phyloP scores from a whole-genome alignment of 1,140 invertebrate species.

The Calycopis cecrops region DNA sequence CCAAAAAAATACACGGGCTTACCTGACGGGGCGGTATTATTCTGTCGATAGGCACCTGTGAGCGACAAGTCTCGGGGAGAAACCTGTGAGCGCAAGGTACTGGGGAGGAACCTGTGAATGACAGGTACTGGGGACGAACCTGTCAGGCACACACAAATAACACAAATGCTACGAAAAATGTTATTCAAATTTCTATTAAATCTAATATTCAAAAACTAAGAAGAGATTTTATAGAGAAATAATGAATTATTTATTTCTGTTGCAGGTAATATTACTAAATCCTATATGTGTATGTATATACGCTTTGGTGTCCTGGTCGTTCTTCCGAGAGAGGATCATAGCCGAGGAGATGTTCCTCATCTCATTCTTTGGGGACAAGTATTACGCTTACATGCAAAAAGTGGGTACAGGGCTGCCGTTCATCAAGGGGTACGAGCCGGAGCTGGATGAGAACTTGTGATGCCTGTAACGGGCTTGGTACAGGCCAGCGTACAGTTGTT shows the following conservation, averaged over 20 bases:
- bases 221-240: no score
- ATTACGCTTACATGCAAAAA: slow-evolving; percentile 89
- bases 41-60: no score
- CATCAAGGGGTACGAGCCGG: slow-evolving; percentile 84
- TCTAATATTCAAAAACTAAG: background rate
- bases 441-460: slow-evolving; percentile 24
- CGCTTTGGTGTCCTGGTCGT: slow-evolving; percentile 88
- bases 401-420: slow-evolving; percentile 95
- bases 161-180: no score
- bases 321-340: slow-evolving; percentile 92
- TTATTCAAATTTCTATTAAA: no score
- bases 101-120: no score
- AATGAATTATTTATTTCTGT: slow-evolving; percentile 11
- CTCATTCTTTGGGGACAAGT: slow-evolving; percentile 94
- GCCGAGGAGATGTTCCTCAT: slow-evolving; percentile 95
- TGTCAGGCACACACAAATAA: no score
- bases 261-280: slow-evolving; percentile 91
- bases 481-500: no score
- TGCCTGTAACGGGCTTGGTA: background rate
- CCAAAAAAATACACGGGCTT: no score
- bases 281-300: slow-evolving; percentile 93
- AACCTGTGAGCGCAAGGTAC: no score
- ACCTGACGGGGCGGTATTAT: no score
- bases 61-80: no score
- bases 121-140: no score